Conservation (phyloP, 2,888 invertebrate species). For the Tachystola acroxantha region DNA sequence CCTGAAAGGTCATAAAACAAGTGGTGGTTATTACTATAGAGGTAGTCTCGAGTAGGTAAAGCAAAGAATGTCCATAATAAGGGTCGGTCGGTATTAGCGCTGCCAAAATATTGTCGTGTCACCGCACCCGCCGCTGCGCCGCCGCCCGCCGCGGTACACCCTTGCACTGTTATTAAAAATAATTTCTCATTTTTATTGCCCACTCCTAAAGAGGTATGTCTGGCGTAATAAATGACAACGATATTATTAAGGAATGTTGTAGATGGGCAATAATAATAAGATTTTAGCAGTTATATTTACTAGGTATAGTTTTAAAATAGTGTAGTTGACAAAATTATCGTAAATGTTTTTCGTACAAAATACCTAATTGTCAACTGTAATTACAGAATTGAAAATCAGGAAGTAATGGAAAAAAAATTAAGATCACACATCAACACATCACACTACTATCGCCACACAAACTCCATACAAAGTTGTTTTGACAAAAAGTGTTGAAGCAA, state of each 20-base stretch:
- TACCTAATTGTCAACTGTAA: no score
- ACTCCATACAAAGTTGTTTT: no score
- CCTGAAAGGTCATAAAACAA: slow-evolving; percentile 56
- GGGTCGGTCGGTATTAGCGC: slow-evolving; percentile 44
- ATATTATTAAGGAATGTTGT: slow-evolving; percentile 23
- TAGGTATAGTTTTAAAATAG: no score
- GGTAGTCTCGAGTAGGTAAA: slow-evolving; percentile 27
- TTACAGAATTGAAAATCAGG: no score
- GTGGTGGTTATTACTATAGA: slow-evolving; percentile 58
- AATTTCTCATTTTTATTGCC: slow-evolving; percentile 77
- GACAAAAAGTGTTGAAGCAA: no score
- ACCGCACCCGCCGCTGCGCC: slow-evolving; percentile 29
- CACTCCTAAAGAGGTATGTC: slow-evolving; percentile 43
- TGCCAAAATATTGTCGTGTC: slow-evolving; percentile 61
- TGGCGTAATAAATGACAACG: slow-evolving; percentile 52
- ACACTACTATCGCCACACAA: no score
- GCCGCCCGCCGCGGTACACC: no score
- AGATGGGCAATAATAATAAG: no score
- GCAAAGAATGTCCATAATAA: slow-evolving; percentile 63
- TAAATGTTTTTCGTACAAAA: no score
- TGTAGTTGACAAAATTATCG: no score
- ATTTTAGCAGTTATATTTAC: background rate
- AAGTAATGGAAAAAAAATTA: no score
- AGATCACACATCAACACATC: no score
- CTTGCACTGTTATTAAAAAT: slow-evolving; percentile 70